A percentile compares a stretch with the other conserved stretches of the same genome.
Evolutionary conservation across 2,888 invertebrate species (phyloP).

Genomic region (Macrophya alboannulata): DNA sequence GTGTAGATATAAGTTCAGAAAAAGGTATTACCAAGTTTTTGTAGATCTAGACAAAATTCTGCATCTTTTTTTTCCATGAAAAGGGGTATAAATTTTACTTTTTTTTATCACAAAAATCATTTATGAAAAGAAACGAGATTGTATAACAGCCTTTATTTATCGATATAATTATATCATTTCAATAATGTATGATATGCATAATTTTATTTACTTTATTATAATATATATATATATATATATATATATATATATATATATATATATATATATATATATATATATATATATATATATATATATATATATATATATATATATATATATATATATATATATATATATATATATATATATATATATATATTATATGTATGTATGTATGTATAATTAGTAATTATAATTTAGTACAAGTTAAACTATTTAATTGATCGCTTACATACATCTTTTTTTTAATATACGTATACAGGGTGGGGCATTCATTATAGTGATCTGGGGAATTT

Average conservation of each 20-base stretch:
- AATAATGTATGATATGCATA: constrained; percentile 57
- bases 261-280: not conserved
- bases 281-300: no score
- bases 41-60: not conserved
- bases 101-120: not conserved
- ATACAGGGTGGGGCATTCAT: no score
- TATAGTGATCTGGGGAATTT: no score
- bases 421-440: constrained; percentile 6
- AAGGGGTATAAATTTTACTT: not conserved
- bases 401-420: not conserved
- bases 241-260: not conserved
- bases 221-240: not conserved
- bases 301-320: no score
- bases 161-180: constrained; percentile 57
- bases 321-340: not conserved
- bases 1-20: not conserved
- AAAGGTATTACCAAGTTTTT: not conserved
- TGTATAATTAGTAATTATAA: not conserved
- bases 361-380: not conserved
- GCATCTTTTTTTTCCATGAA: not conserved
- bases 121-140: constrained; percentile 59
- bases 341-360: not conserved
- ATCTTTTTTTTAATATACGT: not conserved
- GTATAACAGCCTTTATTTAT: constrained; percentile 78
- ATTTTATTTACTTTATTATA: constrained; percentile 20